phyloP scores from a whole-genome alignment of 2,797 vertebrate species.

The Microchirus variegatus region DNA sequence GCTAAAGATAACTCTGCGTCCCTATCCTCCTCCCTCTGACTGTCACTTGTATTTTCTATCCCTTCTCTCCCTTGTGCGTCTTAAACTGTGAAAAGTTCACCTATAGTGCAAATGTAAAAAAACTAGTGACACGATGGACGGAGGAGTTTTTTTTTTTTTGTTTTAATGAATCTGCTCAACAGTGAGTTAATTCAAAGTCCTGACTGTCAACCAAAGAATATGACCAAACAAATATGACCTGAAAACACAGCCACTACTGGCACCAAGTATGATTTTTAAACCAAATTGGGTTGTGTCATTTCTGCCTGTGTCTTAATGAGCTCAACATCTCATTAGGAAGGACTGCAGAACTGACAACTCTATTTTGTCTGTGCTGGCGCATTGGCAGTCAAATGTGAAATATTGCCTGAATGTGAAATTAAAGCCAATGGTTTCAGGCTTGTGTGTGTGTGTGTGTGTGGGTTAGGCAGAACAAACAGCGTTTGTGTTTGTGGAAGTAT shows the following conservation, averaged over 20 bases:
- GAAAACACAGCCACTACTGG: too few relatives aligned
- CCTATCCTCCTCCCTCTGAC: constrained; percentile 38
- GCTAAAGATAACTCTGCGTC: constrained; percentile 57
- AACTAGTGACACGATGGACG: not conserved
- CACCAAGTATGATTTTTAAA: too few relatives aligned
- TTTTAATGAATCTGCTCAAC: too few relatives aligned
- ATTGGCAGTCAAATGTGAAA: not conserved
- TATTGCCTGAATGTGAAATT: not conserved
- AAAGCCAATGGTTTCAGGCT: not conserved
- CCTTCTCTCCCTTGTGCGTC: constrained; percentile 28
- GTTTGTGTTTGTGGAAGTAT: too few relatives aligned
- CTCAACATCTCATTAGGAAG: not conserved
- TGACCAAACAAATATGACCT: too few relatives aligned
- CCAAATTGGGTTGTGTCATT: constrained; percentile 7
- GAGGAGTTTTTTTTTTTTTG: not conserved
- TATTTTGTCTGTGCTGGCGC: not conserved
- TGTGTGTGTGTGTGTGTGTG: not conserved
- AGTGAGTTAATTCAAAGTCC: too few relatives aligned
- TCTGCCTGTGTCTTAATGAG: not conserved
- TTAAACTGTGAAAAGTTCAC: constrained; percentile 25
- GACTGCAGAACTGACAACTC: not conserved
- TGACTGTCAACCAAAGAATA: too few relatives aligned
- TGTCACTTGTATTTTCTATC: constrained; percentile 48
- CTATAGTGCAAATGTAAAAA: constrained; percentile 39
- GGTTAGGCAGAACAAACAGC: not conserved